These are phyloP conservation scores for Drosophila histrio DNA, from an alignment of 2,888 invertebrate genomes.

Conservation along the genomic window DNA sequence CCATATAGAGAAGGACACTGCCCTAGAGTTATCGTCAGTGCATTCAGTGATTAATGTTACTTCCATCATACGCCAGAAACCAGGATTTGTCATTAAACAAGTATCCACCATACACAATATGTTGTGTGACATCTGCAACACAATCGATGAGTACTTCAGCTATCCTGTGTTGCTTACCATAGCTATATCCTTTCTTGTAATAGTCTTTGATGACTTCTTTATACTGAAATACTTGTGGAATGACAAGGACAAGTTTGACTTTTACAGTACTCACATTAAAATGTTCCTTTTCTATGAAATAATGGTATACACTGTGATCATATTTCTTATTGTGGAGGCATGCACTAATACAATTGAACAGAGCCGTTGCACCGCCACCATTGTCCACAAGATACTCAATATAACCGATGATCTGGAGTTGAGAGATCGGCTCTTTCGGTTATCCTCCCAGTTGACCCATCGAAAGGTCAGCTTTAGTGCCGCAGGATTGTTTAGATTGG, in stretches of 20 bases:
- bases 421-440: constrained; percentile 76
- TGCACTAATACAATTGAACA: constrained; percentile 79
- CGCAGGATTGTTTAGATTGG: constrained; percentile 83
- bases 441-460: constrained; percentile 82
- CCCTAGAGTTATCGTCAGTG: constrained; percentile 78
- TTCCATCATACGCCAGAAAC: constrained; percentile 79
- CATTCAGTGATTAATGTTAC: constrained; percentile 74
- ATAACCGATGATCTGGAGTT: constrained; percentile 78
- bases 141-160: constrained; percentile 82
- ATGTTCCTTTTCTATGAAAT: constrained; percentile 82
- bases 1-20: constrained; percentile 69
- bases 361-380: constrained; percentile 72
- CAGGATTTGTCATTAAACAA: constrained; percentile 77
- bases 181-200: constrained; percentile 82
- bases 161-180: constrained; percentile 82
- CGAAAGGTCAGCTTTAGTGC: constrained; percentile 82
- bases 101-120: constrained; percentile 81
- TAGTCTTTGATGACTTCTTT: constrained; percentile 82
- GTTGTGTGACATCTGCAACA: constrained; percentile 81
- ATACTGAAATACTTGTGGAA: constrained; percentile 81
- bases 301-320: constrained; percentile 81
- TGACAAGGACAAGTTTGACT: constrained; percentile 79
- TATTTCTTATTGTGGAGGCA: constrained; percentile 81
- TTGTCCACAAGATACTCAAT: constrained; percentile 82
- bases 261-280: no score